Evolutionary conservation across 1,140 invertebrate genomes (phyloP), one percentile per base, ranked within the genome.

Genomic region (Babylonia areolata): DNA sequence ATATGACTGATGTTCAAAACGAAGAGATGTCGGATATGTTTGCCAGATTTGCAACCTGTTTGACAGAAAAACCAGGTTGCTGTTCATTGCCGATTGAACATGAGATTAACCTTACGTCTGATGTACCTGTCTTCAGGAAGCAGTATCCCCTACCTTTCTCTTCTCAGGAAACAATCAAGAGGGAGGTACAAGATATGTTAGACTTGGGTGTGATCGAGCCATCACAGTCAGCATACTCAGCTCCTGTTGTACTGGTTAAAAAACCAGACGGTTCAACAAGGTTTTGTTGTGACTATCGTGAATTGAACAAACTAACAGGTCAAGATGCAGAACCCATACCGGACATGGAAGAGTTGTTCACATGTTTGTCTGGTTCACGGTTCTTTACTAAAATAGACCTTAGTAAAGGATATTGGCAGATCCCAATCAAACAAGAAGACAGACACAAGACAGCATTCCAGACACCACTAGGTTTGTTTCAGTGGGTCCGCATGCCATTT

Each of bases 251-350:
- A 1, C 90, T 93, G 12, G 93, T 95, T 2, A 40, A 91, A 40
- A 95, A 95, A 86, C 51, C 90, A 0, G 89, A 95, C 88, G 94
- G 94, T n/a, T 88, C 89, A 23, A 89, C 94, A 40, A 86, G 95
- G 51, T 91, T 95, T 28, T 95, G 95, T 89, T 93, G 90, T 11
- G 95, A 96, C 90, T 95, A 94, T 91, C 94, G 87, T 31, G 81
- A 80, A n/a, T 51, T 91, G 15, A 91, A 91, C 83, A 33, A 54
- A 39, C 51, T 85, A 9, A 86, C 81, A 6, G 46, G 28, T 3
- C 86, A 87, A 82, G 90, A 91, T 64, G 40, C 80, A 17, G 83
- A 89, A 54, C 86, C 87, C 35, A 85, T 91, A 46, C 28, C 85
- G 54, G 58, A 91, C 64, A 40, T 75, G 35, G 91, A 91, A 20